These are phyloP conservation scores for Drepana arcuata DNA, from an alignment of 1,140 invertebrate genomes.

Conservation along the genomic window DNA sequence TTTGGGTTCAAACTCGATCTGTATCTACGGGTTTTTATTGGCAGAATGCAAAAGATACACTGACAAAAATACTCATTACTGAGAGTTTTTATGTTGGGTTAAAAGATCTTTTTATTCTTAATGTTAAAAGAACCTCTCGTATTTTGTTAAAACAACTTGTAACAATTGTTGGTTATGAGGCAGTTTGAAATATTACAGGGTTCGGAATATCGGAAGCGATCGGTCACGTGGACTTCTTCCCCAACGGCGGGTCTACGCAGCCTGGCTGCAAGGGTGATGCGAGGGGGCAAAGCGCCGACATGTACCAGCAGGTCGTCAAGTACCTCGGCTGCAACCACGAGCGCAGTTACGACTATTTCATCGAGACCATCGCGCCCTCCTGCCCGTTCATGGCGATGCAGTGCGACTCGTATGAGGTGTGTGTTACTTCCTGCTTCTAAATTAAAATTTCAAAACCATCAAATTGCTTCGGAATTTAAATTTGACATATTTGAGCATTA, in stretches of 20 bases:
- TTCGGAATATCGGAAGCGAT: slow-evolving; percentile 85
- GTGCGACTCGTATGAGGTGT: slow-evolving; percentile 83
- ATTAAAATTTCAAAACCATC: too few species aligned
- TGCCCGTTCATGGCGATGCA: slow-evolving; percentile 85
- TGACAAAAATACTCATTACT: too few species aligned
- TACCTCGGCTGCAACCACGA: slow-evolving; percentile 90
- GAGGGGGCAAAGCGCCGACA: slow-evolving; percentile 75
- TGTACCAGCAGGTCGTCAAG: slow-evolving; percentile 78
- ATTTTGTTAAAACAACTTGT: too few species aligned
- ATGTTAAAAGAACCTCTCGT: slow-evolving; percentile 2
- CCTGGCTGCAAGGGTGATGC: slow-evolving; percentile 87
- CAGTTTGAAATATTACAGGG: slow-evolving; percentile 63
- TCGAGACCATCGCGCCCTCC: slow-evolving; percentile 83
- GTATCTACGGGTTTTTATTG: too few species aligned
- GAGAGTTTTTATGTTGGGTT: too few species aligned
- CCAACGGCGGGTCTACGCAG: slow-evolving; percentile 88
- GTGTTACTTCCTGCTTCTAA: too few species aligned
- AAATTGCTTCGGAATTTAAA: too few species aligned
- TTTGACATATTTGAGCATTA: too few species aligned
- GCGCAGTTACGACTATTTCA: slow-evolving; percentile 87
- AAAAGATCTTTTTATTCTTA: slow-evolving; percentile 1
- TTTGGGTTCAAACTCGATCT: too few species aligned
- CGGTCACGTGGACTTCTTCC: slow-evolving; percentile 92
- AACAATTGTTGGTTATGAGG: too few species aligned
- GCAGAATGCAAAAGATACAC: background rate